phyloP scores from a whole-genome alignment of 2,888 invertebrate species.

The Serripes groenlandicus region DNA sequence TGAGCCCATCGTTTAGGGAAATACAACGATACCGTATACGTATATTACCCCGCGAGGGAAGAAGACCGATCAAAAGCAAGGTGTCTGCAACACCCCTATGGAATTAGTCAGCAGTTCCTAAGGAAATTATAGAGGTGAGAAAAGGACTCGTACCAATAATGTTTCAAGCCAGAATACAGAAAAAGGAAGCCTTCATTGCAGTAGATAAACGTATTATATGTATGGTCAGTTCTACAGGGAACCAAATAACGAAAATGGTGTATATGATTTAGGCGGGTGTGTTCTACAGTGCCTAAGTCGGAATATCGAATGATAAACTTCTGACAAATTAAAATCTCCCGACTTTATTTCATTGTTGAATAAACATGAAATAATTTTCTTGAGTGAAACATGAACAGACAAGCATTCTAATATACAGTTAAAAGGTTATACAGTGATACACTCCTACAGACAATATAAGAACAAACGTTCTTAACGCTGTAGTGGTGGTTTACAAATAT shows the following conservation, averaged over 20 bases:
- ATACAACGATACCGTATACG: background rate
- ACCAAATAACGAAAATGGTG: background rate
- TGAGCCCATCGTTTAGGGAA: background rate
- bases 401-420: conserved; percentile 13
- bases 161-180: background rate
- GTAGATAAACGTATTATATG: background rate
- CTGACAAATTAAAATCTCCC: background rate
- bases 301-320: background rate
- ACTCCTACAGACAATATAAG: conserved; percentile 11
- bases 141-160: background rate
- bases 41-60: background rate
- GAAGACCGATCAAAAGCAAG: background rate
- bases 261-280: background rate
- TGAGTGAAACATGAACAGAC: conserved; percentile 24
- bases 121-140: background rate
- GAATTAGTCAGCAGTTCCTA: background rate
- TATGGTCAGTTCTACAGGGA: background rate
- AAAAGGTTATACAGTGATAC: conserved; percentile 24
- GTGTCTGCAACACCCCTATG: background rate
- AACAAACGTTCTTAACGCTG: conserved; percentile 28
- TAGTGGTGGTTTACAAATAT: background rate
- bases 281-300: background rate
- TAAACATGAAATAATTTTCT: background rate
- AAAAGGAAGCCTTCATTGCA: background rate
- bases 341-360: background rate